Evolutionary conservation across 2,797 vertebrate genomes (phyloP).

Genomic region (Pristis pectinata): DNA sequence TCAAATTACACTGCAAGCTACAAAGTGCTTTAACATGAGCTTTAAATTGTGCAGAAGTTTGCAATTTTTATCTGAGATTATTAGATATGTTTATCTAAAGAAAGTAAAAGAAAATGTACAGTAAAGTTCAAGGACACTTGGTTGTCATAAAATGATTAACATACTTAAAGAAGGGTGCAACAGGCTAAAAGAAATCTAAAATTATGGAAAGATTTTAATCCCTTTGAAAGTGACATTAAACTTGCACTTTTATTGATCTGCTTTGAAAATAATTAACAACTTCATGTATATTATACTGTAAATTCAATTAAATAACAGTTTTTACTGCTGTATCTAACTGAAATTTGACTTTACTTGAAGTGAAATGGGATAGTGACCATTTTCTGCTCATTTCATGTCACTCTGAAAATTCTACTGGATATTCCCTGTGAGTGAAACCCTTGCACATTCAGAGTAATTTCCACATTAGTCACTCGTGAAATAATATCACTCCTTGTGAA

Average conservation of each 20-base stretch:
- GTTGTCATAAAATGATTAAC: too few species aligned
- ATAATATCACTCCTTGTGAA: too few species aligned
- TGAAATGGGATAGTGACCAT: too few species aligned
- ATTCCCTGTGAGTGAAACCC: too few species aligned
- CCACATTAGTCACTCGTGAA: too few species aligned
- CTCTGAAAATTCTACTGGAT: too few species aligned
- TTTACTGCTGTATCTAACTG: too few species aligned
- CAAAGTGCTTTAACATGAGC: too few species aligned
- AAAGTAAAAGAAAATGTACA: neutral
- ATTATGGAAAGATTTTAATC: neutral
- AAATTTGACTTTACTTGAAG: too few species aligned
- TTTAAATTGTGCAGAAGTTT: neutral
- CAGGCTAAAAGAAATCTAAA: neutral
- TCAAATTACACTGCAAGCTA: neutral
- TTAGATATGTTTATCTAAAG: neutral
- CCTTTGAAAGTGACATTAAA: neutral
- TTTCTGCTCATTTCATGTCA: too few species aligned
- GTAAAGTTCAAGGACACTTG: neutral
- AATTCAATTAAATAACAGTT: too few species aligned
- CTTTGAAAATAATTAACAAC: neutral
- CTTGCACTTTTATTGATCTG: neutral
- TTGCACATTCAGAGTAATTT: too few species aligned
- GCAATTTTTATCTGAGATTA: neutral
- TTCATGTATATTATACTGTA: neutral
- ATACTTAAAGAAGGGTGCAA: neutral